These are phyloP conservation scores for Agraylea sexmaculata DNA, from an alignment of 1,140 invertebrate genomes.

Conservation along the genomic window DNA sequence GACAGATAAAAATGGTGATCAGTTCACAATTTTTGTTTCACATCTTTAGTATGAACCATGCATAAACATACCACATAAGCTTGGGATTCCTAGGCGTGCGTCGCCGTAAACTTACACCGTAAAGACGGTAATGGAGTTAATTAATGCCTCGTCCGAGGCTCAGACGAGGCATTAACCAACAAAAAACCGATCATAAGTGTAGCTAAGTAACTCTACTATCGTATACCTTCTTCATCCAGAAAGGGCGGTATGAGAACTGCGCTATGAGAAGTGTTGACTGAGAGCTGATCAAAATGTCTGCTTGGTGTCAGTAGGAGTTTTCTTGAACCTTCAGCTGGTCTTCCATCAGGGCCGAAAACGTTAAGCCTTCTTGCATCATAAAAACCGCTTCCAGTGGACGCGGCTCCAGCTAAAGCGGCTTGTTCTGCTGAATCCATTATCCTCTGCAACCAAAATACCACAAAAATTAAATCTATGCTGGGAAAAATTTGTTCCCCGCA, in stretches of 20 bases:
- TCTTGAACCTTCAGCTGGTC: conserved; percentile 49
- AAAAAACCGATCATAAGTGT: no score
- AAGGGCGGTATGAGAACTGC: conserved; percentile 81
- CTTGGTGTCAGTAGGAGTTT: conserved; percentile 55
- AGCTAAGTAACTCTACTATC: no score
- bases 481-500: neutral
- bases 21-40: no score
- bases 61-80: no score
- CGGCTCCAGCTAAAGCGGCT: conserved; percentile 56
- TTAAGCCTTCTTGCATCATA: conserved; percentile 63
- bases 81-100: no score
- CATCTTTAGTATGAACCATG: no score
- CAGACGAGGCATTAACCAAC: no score
- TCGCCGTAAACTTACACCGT: no score
- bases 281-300: conserved; percentile 68
- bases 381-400: conserved; percentile 40
- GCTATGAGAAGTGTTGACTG: conserved; percentile 75
- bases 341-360: conserved; percentile 56
- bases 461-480: conserved; percentile 2
- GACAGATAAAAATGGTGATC: no score
- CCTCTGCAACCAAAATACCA: conserved; percentile 42
- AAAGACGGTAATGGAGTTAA: no score
- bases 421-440: conserved; percentile 81
- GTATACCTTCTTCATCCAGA: conserved; percentile 67
- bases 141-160: no score